A percentile compares a stretch with the other conserved stretches of the same genome.
These are phyloP conservation scores for Centrocercus urophasianus DNA, from an alignment of 2,113 vertebrate species.

Conservation along the genomic window DNA sequence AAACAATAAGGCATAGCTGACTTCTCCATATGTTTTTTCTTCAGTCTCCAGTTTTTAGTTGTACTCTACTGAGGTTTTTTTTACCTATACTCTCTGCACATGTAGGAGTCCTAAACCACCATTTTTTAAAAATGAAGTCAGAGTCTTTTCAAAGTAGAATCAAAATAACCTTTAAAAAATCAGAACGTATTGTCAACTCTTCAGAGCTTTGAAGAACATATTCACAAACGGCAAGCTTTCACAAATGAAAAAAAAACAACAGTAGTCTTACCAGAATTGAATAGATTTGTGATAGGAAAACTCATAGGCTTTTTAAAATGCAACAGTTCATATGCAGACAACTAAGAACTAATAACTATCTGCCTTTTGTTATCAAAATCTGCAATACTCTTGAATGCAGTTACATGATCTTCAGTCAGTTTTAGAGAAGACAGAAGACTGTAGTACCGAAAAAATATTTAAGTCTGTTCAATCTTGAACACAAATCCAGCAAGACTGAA, in stretches of 20 bases:
- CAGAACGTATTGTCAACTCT: background rate
- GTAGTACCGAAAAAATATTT: background rate
- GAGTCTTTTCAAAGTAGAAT: background rate
- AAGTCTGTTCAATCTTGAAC: background rate
- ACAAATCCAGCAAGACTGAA: background rate
- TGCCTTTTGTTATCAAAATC: background rate
- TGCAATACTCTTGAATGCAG: background rate
- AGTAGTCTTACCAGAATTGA: background rate
- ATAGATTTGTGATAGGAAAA: background rate
- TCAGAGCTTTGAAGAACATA: background rate
- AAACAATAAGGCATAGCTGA: background rate
- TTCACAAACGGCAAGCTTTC: background rate
- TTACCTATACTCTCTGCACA: background rate
- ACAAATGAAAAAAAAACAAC: background rate
- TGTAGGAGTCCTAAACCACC: background rate
- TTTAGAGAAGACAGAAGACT: background rate
- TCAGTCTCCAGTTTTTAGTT: background rate
- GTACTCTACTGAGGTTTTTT: background rate
- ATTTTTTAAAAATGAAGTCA: background rate
- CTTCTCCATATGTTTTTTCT: background rate
- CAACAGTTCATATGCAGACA: background rate
- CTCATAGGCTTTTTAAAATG: background rate
- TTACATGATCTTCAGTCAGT: background rate
- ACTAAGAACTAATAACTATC: background rate
- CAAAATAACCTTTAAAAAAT: background rate